Conservation (phyloP, 2,797 vertebrate species). For the Synaphobranchus kaupii region DNA sequence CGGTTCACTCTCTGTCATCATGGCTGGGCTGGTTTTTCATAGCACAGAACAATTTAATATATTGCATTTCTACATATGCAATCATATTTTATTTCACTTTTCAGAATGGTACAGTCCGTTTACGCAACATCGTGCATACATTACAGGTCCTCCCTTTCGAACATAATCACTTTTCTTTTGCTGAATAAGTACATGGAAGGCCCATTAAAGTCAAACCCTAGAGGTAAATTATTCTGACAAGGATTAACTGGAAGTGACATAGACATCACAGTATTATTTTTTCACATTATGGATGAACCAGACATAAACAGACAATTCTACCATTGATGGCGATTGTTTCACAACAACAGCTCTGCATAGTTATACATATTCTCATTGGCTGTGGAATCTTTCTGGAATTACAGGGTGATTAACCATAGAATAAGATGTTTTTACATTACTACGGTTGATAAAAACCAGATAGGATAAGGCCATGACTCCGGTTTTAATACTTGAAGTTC, state of each 20-base stretch:
- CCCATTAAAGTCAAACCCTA: not conserved
- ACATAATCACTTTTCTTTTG: not conserved
- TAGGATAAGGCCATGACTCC: not conserved
- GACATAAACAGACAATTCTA: not conserved
- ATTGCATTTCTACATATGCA: not conserved
- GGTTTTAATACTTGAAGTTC: not conserved
- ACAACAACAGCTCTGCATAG: not conserved
- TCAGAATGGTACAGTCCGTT: not conserved
- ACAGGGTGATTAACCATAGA: not conserved
- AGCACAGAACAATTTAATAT: not conserved
- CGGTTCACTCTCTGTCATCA: not conserved
- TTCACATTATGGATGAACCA: constrained; percentile 8
- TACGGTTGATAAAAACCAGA: not conserved
- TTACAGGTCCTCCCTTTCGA: not conserved
- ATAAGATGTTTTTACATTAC: not conserved
- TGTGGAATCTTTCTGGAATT: not conserved
- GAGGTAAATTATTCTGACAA: not conserved
- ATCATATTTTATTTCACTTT: constrained; percentile 10
- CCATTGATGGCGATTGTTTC: not conserved
- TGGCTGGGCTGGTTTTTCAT: not conserved
- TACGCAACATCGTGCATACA: not conserved
- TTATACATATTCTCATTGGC: not conserved
- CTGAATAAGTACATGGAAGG: not conserved
- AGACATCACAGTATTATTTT: not conserved
- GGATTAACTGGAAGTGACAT: not conserved